A percentile compares a stretch with the other conserved stretches of the same genome.
Evolutionary conservation across 2,888 invertebrate species (phyloP).

Genomic region (Drosophila subquinaria): DNA sequence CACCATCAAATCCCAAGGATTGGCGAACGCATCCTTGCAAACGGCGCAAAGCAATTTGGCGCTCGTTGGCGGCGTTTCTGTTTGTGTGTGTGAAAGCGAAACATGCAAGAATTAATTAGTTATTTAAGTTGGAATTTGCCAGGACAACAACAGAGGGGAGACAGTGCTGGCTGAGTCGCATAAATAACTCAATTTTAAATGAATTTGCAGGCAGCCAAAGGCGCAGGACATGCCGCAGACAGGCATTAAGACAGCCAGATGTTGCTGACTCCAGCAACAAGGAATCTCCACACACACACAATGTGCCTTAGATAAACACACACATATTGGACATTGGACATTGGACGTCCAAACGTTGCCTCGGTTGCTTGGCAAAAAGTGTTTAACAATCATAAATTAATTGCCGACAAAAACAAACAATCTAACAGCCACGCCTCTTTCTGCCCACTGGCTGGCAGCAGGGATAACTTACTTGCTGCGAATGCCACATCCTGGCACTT

Average conservation of each 20-base stretch:
- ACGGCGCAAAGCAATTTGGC: conserved; percentile 88
- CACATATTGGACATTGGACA: conserved; percentile 10
- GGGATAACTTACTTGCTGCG: conserved; percentile 85
- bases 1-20: conserved; percentile 90
- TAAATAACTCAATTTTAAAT: conserved; percentile 82
- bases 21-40: conserved; percentile 89
- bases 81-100: conserved; percentile 38
- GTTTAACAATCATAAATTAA: conserved; percentile 85
- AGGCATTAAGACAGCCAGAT: conserved; percentile 61
- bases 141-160: conserved; percentile 6
- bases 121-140: conserved; percentile 77
- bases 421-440: conserved; percentile 23
- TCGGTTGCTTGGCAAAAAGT: conserved; percentile 68
- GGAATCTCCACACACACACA: conserved; percentile 18
- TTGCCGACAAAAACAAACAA: conserved; percentile 69
- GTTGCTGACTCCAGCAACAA: conserved; percentile 72
- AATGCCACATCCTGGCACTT: conserved; percentile 88
- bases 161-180: conserved; percentile 54
- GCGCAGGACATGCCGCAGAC: conserved; percentile 57
- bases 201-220: conserved; percentile 63
- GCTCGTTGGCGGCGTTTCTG: conserved; percentile 84
- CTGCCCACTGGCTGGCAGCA: neutral
- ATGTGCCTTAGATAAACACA: conserved; percentile 62
- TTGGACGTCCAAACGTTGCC: conserved; percentile 1
- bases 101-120: conserved; percentile 79